Conservation (phyloP, 1,140 invertebrate species). For the Ostrea edulis region DNA sequence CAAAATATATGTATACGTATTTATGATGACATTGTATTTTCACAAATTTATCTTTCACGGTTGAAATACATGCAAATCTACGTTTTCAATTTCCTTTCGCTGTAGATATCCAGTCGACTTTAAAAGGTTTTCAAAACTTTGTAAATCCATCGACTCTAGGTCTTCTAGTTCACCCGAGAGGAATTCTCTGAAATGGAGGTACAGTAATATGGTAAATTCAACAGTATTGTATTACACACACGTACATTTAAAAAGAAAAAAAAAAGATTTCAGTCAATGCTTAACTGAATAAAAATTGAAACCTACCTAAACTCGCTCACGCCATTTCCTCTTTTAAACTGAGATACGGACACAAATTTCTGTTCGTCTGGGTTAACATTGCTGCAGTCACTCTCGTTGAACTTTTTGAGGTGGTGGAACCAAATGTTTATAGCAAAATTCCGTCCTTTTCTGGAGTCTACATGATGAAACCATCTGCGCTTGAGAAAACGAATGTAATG, state of each 20-base stretch:
- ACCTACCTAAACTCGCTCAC: background rate
- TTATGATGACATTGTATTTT: too few relatives aligned
- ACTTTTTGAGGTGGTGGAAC: slow-evolving; percentile 71
- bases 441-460: slow-evolving; percentile 71
- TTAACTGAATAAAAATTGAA: background rate
- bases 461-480: slow-evolving; percentile 78
- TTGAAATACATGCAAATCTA: background rate
- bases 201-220: background rate
- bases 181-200: background rate
- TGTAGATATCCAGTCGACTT: background rate
- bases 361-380: background rate
- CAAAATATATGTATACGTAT: too few relatives aligned
- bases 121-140: background rate
- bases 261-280: too few relatives aligned
- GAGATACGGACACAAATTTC: background rate
- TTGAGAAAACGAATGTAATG: too few relatives aligned
- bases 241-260: too few relatives aligned
- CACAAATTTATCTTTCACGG: too few relatives aligned
- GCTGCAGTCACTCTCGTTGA: slow-evolving; percentile 63
- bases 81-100: slow-evolving; percentile 51
- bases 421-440: slow-evolving; percentile 78
- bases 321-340: background rate
- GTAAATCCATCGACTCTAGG: background rate
- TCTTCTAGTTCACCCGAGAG: background rate
- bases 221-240: too few relatives aligned